Evolutionary conservation across 2,113 vertebrate genomes (phyloP), one percentile per base, ranked within the genome.

Genomic region (Limanda limanda): DNA sequence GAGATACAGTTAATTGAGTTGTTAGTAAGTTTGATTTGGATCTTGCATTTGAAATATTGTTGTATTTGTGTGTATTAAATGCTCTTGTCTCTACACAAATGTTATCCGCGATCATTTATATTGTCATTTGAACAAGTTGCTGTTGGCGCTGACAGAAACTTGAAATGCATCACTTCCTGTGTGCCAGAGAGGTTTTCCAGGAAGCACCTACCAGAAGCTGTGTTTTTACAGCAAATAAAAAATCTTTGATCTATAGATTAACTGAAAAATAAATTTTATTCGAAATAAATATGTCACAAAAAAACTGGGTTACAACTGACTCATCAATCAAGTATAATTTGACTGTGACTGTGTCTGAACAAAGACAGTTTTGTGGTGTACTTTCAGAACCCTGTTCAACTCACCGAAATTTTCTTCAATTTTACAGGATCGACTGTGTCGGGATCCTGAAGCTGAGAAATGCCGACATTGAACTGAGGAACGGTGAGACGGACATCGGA

Each of bases 361-460:
- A 67, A 52, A 67, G 56, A 31, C 25, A 20, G 14, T 21, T 18
- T 17, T 3, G 1, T 11, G 2, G 37, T 40, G 10, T 45, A 1
- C 35, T 72, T 67, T 55, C 14, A 68, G 18, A 35, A 21, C 5
- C 25, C 4, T 20, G 55, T 42, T 42, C 23, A 63, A 45, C 3
- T 25, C 0, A 24, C 51, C 0, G 5, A 7, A 62, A 2, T 63
- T 58, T 17, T 59, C 15, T 70, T 31, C 23, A 3, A 1, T 71
- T 45, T 31, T 21, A 9, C 87, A 99, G 97, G 85, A 97, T 99
- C n/a, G 98, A 99, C 94, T 99, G 97, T 0, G 97, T 97, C 0
- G 98, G 98, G 52, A 99, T 99, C 85, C 88, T 99, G 88, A 99
- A 99, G 90, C 91, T 98, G 69, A 94, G 97, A 74, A 99, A 99